These are phyloP conservation scores for Sebastes nivosus DNA, from an alignment of 2,797 vertebrate genomes.

Conservation along the genomic window DNA sequence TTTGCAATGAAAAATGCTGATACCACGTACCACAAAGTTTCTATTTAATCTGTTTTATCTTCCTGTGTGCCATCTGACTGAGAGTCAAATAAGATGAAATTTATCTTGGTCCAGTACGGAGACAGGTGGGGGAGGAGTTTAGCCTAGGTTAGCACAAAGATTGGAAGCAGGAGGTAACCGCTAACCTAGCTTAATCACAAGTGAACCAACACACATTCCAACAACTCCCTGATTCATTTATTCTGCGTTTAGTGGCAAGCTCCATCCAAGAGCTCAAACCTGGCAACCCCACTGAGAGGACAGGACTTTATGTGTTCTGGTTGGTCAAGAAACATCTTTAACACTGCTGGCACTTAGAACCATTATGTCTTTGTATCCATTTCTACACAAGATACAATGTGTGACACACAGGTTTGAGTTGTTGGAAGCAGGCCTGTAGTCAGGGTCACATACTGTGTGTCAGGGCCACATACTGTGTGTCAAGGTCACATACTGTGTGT, in stretches of 20 bases:
- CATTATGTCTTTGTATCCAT: background rate
- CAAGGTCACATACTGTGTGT: rapidly evolving
- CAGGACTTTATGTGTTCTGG: background rate
- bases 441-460: too few species aligned
- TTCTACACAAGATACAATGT: background rate
- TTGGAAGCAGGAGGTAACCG: background rate
- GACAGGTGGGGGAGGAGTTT: background rate
- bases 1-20: background rate
- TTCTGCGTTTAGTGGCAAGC: background rate
- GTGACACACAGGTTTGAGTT: background rate
- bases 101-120: background rate
- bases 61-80: background rate
- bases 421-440: too few species aligned
- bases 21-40: background rate
- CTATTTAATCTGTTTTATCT: background rate
- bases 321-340: background rate
- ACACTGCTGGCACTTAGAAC: background rate
- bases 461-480: too few species aligned
- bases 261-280: background rate
- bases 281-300: background rate
- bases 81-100: background rate
- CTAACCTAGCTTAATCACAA: background rate
- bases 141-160: background rate
- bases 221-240: background rate
- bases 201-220: rapidly evolving